A percentile compares a stretch with the other conserved stretches of the same genome.
phyloP scores from a whole-genome alignment of 2,888 invertebrate species.

The Hyalella azteca region DNA sequence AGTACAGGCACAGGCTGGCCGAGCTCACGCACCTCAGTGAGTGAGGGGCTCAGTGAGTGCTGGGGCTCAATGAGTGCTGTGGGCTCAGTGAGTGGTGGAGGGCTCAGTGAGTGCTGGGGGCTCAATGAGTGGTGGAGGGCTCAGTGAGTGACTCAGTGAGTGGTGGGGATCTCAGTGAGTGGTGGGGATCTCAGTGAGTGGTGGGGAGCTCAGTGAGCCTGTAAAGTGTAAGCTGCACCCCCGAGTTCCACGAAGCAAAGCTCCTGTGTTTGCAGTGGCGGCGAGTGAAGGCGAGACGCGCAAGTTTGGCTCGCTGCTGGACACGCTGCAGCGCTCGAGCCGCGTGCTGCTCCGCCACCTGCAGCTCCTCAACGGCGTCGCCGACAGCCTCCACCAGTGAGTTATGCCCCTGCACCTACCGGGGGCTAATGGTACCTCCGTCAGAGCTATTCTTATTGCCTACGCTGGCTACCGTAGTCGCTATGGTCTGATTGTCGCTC shows the following conservation, averaged over 20 bases:
- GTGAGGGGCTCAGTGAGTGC: neutral
- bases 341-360: constrained; percentile 14
- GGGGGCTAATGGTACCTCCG: no score
- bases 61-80: neutral
- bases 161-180: neutral
- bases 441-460: no score
- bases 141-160: neutral
- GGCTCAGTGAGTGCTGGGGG: neutral
- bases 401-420: no score
- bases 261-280: constrained; percentile 9
- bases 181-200: no score
- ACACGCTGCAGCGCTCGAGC: constrained; percentile 24
- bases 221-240: no score
- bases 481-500: no score
- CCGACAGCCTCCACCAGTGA: constrained; percentile 36
- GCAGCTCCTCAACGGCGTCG: constrained; percentile 19
- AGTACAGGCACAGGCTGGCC: constrained; percentile 93
- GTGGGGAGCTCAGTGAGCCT: no score
- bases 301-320: constrained; percentile 16
- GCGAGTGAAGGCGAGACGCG: constrained; percentile 29
- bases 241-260: no score
- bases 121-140: neutral
- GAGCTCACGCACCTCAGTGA: constrained; percentile 70
- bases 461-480: no score
- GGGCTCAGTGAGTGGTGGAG: neutral